Conservation (phyloP, 1,140 invertebrate species). For the Diachasmimorpha longicaudata region DNA sequence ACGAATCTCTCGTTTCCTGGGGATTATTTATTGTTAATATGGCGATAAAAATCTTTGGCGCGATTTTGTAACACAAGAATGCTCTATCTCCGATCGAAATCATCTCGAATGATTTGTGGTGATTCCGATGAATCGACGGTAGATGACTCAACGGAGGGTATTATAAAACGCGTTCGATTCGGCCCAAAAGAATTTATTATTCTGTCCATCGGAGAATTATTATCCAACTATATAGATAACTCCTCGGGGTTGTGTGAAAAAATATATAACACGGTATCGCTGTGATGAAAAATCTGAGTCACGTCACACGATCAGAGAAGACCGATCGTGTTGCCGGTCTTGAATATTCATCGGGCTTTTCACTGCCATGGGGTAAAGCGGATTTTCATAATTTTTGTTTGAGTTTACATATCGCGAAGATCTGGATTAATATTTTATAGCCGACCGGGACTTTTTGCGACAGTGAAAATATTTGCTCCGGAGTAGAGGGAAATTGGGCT, state of each 20-base stretch:
- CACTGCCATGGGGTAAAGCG: not conserved
- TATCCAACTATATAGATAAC: not conserved
- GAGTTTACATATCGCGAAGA: not conserved
- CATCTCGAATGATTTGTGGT: constrained; percentile 12
- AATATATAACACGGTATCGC: not conserved
- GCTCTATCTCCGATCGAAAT: not conserved
- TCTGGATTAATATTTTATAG: not conserved
- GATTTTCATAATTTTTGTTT: constrained; percentile 6
- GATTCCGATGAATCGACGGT: not conserved
- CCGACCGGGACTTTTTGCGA: too few species aligned
- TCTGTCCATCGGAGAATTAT: not conserved
- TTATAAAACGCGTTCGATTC: not conserved
- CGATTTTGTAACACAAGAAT: not conserved
- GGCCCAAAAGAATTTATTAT: constrained; percentile 3
- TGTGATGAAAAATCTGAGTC: constrained; percentile 2
- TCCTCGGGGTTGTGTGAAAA: not conserved
- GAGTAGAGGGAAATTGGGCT: too few species aligned
- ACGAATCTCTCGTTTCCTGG: too few species aligned
- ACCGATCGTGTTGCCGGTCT: not conserved
- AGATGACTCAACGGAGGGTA: not conserved
- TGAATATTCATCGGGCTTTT: not conserved
- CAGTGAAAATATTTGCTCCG: too few species aligned
- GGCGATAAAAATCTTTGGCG: not conserved
- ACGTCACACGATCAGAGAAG: constrained; percentile 1
- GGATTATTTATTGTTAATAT: not conserved